These are phyloP conservation scores for Beroe ovata DNA, from an alignment of 37 sponge, comb jelly and placozoan genomes.

Conservation along the genomic window DNA sequence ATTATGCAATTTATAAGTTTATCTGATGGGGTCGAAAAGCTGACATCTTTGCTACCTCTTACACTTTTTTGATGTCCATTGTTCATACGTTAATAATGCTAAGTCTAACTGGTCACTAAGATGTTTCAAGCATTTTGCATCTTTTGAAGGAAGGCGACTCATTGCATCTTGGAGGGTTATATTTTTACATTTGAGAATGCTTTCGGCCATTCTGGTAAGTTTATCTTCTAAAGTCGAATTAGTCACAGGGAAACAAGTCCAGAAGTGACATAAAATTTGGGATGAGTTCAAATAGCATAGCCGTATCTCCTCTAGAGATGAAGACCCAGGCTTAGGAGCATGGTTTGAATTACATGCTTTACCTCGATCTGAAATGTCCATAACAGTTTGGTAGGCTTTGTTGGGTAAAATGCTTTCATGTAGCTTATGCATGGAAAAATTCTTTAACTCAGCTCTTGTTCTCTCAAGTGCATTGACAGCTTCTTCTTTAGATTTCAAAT, in stretches of 20 bases:
- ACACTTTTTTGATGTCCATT: constrained; percentile 22
- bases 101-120: constrained; percentile 42
- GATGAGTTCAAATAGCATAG: constrained; percentile 31
- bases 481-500: background rate
- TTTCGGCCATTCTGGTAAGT: constrained; percentile 31
- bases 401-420: constrained; percentile 1
- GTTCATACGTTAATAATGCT: constrained; percentile 6
- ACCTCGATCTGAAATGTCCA: background rate
- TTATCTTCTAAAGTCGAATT: constrained; percentile 15
- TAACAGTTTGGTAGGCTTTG: background rate
- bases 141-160: constrained; percentile 32
- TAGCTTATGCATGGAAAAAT: background rate
- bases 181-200: constrained; percentile 10
- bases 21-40: no score
- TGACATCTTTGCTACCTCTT: no score
- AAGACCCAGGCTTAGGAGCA: constrained; percentile 27
- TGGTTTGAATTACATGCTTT: background rate
- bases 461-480: background rate
- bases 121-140: constrained; percentile 11
- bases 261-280: constrained; percentile 49
- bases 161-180: constrained; percentile 26
- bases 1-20: no score
- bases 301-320: background rate
- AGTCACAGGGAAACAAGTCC: constrained; percentile 59
- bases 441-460: constrained; percentile 24